Evolutionary conservation across 2,113 vertebrate genomes (phyloP), one percentile per base, ranked within the genome.

Genomic region (Daboia siamensis): DNA sequence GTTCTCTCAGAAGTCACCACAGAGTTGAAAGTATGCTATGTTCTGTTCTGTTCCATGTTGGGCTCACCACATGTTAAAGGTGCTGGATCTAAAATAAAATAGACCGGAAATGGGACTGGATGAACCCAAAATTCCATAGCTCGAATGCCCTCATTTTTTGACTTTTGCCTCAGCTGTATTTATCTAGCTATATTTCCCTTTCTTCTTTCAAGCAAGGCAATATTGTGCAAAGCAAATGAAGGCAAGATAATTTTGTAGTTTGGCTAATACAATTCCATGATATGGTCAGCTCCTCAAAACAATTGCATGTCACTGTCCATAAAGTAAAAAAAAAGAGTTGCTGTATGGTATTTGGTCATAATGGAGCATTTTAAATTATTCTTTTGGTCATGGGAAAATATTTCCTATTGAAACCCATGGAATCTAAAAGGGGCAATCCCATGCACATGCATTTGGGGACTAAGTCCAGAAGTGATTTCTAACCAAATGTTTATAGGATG

Each of bases 251-350:
- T 55, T 20, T 48, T 48, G 46, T 20, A 64, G 46, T 48, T 54
- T 84, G 33, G 13, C 64, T 24, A 87, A 87, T 46, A 93, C 94
- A 93, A 95, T 91, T 95, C 84, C 89, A 80, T 87, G 93, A 59
- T 90, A 93, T 13, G 90, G 93, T 96, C 95, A 94, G 95, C 94
- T 96, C 96, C 87, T 23, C 92, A 87, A 96, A 95, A 95, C 0
- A 95, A 95, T 95, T 96, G 94, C 91, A 93, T 96, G 92, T 95
- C 94, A 90, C 93, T 96, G 93, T 96, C 96, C 95, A 93, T 93
- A 94, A 94, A 97, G 94, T 94, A 96, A 96, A 97, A 94, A 96
- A 97, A 96, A 96, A 96, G 93, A 90, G 15, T 21, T 80, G 21
- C 94, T 92, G 91, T 91, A 87, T 56, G 54, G 57, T 56, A 55